Base-by-base conservation (phyloP, 2,797 vertebrate genomes). In the Salarias fasciatus region DNA sequence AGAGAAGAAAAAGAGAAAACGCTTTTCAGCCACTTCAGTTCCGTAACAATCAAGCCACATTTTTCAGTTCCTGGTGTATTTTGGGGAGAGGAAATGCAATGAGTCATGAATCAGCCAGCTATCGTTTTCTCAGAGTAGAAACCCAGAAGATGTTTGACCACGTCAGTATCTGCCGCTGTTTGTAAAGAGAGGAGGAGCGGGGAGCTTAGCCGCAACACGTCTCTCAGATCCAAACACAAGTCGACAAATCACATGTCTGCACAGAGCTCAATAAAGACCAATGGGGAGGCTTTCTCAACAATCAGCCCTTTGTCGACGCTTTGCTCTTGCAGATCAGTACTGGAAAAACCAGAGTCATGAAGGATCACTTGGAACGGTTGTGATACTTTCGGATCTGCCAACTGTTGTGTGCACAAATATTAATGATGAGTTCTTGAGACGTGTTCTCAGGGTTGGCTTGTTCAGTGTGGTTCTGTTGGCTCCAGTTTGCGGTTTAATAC, bases 341-440 rank as follows among this genome's bases (percentile, higher is more conserved):
- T 15, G 72, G 86, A 85, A 82, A 84, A 84, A 88, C 72, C 64
- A 66, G 82, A 79, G 51, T 52, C 58, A 28, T 50, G 15, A 66
- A 49, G 40, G 46, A 62, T 70, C 33, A 30, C 29, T 63, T 12
- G 30, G 31, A 80, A 73, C 79, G 75, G 63, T 69, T 43, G 55
- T 28, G 63, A 77, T 71, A 62, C 63, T 77, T 65, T 84, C 43
- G 64, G 48, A 29, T 35, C 48, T 56, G 72, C 61, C 51, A 64
- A 57, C 13, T 43, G 33, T 44, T 80, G 65, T 84, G 43, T 80
- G 53, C 31, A 66, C 52, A 65, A 33, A 48, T 30, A 55, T 66
- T 56, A 80, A 61, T 3, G 3, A 12, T 13, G 28, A 58, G 24
- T 53, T 3, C 37, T 47, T 60, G 8, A 46, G 59, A 52, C 30